Evolutionary conservation across 1,140 invertebrate species (phyloP), one percentile per base, ranked within the genome.

Genomic region (Drosophila insularis): DNA sequence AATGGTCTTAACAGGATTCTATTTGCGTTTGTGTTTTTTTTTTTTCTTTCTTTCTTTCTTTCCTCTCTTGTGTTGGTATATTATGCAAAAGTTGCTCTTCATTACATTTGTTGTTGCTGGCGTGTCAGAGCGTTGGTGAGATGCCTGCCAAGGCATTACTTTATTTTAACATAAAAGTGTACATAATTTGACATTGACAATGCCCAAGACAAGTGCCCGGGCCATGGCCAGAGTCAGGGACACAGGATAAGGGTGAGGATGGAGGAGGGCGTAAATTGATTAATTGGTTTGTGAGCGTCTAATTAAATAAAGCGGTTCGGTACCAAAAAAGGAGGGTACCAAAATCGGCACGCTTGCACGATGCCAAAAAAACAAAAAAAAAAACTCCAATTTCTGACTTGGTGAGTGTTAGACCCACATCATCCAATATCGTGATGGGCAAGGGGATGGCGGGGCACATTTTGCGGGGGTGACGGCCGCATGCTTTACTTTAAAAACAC

Each of bases 201-300:
- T 82, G 17, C 53, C 19, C 56, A 69, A 61, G 62, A 23, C 54
- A 62, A 73, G 53, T 64, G 21, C 39, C 23, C 31, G 11, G 6
- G 5, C 4, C 23, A 35, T 39, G 14, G 40, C 56, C 32, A 19
- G 53, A 31, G 32, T 32, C 23, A 23, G 23, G 4, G 23, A 32
- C 23, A 40, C 13, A 14, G 10, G 31, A 59, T 23, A 37, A 39
- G 17, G 61, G 23, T 50, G 50, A 8, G 54, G 8, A 1, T 23
- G 40, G 11, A 19, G 14, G 13, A 2, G n/a, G 39, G 55, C 61
- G 53, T 76, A 82, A 87, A 87, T 87, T 89, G 82, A 87, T 87
- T 87, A 87, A 87, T 87, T 87, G 82, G 82, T 87, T 87, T 87
- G 82, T 89, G 82, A 87, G 82, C 84, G 79, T 87, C 82, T 87